These are phyloP conservation scores for Drosophila truncata DNA, from an alignment of 1,140 invertebrate genomes.

Conservation along the genomic window DNA sequence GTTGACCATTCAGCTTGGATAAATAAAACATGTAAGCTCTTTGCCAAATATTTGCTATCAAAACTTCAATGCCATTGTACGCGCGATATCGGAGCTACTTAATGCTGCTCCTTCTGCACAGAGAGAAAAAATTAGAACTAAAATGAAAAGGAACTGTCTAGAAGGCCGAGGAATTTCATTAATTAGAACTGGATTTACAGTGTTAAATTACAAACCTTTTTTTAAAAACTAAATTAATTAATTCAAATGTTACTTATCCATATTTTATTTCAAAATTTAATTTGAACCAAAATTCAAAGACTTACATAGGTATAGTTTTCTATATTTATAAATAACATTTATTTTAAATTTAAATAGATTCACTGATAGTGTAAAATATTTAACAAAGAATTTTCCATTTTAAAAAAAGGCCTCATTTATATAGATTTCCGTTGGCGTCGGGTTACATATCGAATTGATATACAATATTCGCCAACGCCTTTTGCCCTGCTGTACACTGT, in stretches of 20 bases:
- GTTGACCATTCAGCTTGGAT: slow-evolving; percentile 74
- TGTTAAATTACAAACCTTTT: no score
- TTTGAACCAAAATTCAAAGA: no score
- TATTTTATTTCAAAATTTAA: no score
- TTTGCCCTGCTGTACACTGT: slow-evolving; percentile 2
- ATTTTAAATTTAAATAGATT: no score
- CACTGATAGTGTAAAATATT: neutral
- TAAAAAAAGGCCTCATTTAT: neutral
- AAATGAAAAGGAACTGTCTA: no score
- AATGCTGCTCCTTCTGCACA: slow-evolving; percentile 29
- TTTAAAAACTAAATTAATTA: no score
- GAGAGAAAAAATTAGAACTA: neutral
- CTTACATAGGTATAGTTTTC: no score
- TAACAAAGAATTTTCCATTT: neutral
- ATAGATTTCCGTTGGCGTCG: neutral
- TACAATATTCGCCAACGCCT: neutral
- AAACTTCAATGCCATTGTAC: slow-evolving; percentile 60
- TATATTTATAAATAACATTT: no score
- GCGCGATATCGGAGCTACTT: slow-evolving; percentile 52
- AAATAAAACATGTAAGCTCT: slow-evolving; percentile 81
- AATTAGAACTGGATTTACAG: neutral
- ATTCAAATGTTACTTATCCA: no score
- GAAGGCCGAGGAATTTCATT: neutral
- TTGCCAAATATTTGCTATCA: slow-evolving; percentile 68
- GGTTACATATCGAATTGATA: slow-evolving; percentile 3